Evolutionary conservation across 2,797 vertebrate species (phyloP).

Genomic region (Lophius americanus): DNA sequence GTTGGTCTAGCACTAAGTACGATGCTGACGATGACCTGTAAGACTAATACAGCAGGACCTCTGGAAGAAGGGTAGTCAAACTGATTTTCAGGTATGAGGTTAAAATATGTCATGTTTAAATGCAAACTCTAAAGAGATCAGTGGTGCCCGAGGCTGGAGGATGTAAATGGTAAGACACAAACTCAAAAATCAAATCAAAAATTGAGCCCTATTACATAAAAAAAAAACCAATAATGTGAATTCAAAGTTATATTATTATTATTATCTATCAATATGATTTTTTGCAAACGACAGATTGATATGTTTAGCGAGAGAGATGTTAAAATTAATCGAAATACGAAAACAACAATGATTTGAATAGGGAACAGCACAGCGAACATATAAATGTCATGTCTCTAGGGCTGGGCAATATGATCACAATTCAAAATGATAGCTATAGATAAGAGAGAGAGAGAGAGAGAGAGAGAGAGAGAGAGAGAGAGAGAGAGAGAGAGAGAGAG

Average conservation of each 20-base stretch:
- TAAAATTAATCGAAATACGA: conserved; percentile 21
- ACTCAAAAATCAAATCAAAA: not conserved
- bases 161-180: conserved; percentile 41
- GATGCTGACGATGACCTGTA: no score
- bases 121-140: conserved; percentile 13
- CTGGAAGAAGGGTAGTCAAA: conserved; percentile 49
- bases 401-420: conserved; percentile 54
- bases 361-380: conserved; percentile 24
- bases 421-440: not conserved
- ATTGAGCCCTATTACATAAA: no score
- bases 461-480: no score
- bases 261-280: conserved; percentile 21
- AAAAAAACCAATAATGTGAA: not conserved
- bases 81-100: conserved; percentile 36
- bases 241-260: conserved; percentile 20
- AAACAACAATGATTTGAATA: conserved; percentile 10
- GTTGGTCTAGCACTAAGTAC: no score
- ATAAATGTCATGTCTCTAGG: conserved; percentile 29
- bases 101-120: conserved; percentile 40
- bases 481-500: no score
- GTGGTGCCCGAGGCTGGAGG: conserved; percentile 21
- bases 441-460: not conserved
- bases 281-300: conserved; percentile 17
- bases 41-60: not conserved
- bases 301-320: conserved; percentile 27